Percentiles rank a stretch among this genome's conserved stretches.
Evolutionary conservation across 2,797 vertebrate species (phyloP).

Genomic region (Syngnathus acus): DNA sequence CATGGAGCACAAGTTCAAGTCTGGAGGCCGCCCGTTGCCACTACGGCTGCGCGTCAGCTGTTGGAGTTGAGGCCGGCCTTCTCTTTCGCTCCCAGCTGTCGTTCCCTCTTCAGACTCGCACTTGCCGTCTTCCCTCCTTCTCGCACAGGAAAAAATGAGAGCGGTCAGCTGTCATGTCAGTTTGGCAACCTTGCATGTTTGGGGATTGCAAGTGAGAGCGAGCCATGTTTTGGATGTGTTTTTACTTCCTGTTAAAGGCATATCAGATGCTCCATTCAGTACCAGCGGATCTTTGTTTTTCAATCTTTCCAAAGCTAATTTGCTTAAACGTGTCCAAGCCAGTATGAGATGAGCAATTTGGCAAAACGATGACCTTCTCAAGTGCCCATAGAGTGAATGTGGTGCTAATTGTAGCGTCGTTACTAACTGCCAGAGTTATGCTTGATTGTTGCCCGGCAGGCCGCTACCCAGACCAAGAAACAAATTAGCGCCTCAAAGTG

Average conservation of each 20-base stretch:
- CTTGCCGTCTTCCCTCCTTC: conserved; percentile 30
- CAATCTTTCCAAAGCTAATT: conserved; percentile 32
- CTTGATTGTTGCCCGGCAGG: conserved; percentile 23
- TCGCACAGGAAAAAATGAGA: conserved; percentile 6
- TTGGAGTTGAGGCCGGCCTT: conserved; percentile 42
- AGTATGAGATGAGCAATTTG: conserved; percentile 29
- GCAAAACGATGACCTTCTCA: conserved; percentile 25
- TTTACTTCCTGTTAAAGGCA: neutral
- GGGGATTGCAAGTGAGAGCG: neutral
- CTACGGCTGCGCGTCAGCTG: conserved; percentile 77
- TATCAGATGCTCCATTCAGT: neutral
- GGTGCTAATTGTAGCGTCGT: conserved; percentile 39
- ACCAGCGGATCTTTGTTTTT: neutral
- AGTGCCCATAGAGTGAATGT: conserved; percentile 27
- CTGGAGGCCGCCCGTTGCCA: conserved; percentile 28
- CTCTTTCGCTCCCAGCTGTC: conserved; percentile 55
- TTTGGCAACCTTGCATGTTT: neutral
- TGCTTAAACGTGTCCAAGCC: neutral
- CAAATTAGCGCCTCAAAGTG: conserved; percentile 46
- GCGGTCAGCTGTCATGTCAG: neutral
- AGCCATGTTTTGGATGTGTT: neutral
- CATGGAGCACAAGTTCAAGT: neutral
- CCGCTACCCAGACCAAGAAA: conserved; percentile 29
- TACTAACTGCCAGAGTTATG: conserved; percentile 27
- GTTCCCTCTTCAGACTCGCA: conserved; percentile 43